Conservation (phyloP, 92 coral and sea anemone species). For the Palythoa caribaeorum region DNA sequence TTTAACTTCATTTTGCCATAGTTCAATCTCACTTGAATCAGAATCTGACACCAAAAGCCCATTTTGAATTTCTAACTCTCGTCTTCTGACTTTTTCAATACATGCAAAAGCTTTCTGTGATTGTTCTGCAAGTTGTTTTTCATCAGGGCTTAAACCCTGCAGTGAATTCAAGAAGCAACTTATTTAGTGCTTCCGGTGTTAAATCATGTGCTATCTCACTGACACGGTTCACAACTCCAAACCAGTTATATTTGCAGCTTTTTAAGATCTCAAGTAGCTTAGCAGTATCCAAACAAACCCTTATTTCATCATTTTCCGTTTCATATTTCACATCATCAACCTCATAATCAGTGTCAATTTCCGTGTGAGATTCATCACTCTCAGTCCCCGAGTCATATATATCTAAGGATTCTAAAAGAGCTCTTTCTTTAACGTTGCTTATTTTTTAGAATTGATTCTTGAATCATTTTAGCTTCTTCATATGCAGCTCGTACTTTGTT, state of each 20-base stretch:
- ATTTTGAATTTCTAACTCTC: not conserved
- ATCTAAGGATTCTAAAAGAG: slow-evolving; percentile 36
- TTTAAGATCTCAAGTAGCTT: not conserved
- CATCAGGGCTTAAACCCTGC: not conserved
- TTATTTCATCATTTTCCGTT: not conserved
- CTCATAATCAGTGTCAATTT: not conserved
- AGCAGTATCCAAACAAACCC: not conserved
- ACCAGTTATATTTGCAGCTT: not conserved
- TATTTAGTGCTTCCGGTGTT: not conserved
- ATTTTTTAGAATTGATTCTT: slow-evolving; percentile 55
- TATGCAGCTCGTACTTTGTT: slow-evolving; percentile 36
- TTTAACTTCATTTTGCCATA: not conserved
- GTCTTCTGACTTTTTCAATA: not conserved
- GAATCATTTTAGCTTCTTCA: slow-evolving; percentile 37
- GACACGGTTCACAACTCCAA: not conserved
- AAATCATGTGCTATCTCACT: not conserved
- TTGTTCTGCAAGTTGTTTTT: not conserved
- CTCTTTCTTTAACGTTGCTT: slow-evolving; percentile 54
- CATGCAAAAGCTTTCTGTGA: not conserved
- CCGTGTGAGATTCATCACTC: not conserved
- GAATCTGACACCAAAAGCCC: slow-evolving; percentile 49
- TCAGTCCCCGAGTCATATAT: not conserved
- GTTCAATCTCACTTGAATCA: slow-evolving; percentile 30
- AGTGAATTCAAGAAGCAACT: not conserved
- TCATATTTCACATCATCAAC: not conserved